These are phyloP conservation scores for Iguana delicatissima DNA, from an alignment of 2,797 vertebrate species.

Conservation along the genomic window DNA sequence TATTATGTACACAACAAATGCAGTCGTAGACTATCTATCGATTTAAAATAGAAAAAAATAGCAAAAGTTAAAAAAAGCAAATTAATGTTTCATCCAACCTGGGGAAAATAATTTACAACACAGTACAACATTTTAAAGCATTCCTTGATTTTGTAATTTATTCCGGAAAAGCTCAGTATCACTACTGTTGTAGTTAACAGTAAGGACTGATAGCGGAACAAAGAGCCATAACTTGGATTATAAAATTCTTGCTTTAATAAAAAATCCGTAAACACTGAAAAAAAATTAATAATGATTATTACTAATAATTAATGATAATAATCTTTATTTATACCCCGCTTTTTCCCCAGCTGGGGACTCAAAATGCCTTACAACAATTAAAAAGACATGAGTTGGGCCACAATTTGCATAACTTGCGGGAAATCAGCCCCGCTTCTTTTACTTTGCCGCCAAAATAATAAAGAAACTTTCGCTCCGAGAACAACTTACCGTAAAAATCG, in stretches of 20 bases:
- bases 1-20: conserved; percentile 88
- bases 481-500: too few species aligned
- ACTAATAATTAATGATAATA: too few species aligned
- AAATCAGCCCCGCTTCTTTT: too few species aligned
- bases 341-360: too few species aligned
- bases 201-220: conserved; percentile 87
- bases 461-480: too few species aligned
- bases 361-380: too few species aligned
- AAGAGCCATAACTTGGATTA: conserved; percentile 94
- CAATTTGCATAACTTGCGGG: too few species aligned
- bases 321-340: too few species aligned
- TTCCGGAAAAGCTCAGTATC: conserved; percentile 93
- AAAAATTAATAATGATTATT: too few species aligned
- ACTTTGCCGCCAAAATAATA: too few species aligned
- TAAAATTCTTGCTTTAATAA: conserved; percentile 98
- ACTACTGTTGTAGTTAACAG: conserved; percentile 83
- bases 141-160: conserved; percentile 99
- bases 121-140: conserved; percentile 89
- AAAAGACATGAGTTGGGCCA: too few species aligned
- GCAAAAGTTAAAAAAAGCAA: conserved; percentile 88
- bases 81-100: conserved; percentile 90
- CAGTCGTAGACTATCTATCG: conserved; percentile 92
- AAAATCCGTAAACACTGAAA: conserved; percentile 86
- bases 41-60: conserved; percentile 90
- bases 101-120: conserved; percentile 88